A percentile compares a stretch with the other conserved stretches of the same genome.
Evolutionary conservation across 2,888 invertebrate species (phyloP).

Genomic region (Dioctria linearis): DNA sequence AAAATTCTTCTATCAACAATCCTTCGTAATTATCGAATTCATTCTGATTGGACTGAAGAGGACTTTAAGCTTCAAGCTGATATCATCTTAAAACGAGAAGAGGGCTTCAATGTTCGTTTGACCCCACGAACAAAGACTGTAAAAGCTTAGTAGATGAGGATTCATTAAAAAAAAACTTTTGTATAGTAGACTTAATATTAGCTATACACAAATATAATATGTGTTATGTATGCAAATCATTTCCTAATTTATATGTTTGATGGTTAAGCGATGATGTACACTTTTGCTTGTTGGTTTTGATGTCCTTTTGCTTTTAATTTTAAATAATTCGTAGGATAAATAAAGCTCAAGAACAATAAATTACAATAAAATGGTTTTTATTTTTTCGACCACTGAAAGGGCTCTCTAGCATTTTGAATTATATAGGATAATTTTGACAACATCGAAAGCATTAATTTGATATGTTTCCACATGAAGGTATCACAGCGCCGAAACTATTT

Average conservation of each 20-base stretch:
- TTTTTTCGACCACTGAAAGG: no score
- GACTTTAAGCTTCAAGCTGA: constrained; percentile 83
- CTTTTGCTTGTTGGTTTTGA: constrained; percentile 31
- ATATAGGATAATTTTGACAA: no score
- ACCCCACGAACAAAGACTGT: constrained; percentile 73
- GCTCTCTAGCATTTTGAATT: no score
- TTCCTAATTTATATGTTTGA: constrained; percentile 23
- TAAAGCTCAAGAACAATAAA: neutral
- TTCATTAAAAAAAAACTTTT: neutral
- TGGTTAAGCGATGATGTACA: constrained; percentile 17
- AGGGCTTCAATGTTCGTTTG: constrained; percentile 82
- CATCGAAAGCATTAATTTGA: no score
- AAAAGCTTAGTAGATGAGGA: constrained; percentile 18
- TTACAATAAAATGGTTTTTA: no score
- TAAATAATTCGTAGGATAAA: neutral
- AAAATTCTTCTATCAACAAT: constrained; percentile 85
- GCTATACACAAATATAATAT: neutral
- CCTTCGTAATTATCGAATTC: constrained; percentile 80
- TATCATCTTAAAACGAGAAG: constrained; percentile 83
- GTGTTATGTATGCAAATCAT: neutral
- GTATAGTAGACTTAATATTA: constrained; percentile 11
- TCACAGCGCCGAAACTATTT: no score
- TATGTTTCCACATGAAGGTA: no score
- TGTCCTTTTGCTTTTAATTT: constrained; percentile 3
- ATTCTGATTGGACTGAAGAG: constrained; percentile 77